Conservation (phyloP, 1,140 invertebrate species). For the Aleiodes sp. region DNA sequence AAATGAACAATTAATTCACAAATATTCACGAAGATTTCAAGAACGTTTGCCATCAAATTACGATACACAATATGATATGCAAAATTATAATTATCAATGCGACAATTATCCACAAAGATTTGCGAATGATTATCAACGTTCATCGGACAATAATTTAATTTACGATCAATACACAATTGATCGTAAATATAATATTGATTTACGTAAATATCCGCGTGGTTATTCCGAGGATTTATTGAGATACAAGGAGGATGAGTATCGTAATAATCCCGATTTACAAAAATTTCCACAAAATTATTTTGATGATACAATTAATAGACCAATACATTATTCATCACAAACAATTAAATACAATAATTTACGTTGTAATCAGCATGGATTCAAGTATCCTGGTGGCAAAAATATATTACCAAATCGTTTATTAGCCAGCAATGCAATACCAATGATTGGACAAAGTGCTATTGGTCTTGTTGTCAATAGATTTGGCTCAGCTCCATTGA, state of each 20-base stretch:
- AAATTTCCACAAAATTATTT: conserved; percentile 58
- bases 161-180: conserved; percentile 48
- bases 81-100: conserved; percentile 53
- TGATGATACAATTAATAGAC: conserved; percentile 52
- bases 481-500: conserved; percentile 57
- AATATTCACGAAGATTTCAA: conserved; percentile 41
- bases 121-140: conserved; percentile 58
- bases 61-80: conserved; percentile 46
- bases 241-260: conserved; percentile 38
- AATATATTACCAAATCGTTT: conserved; percentile 50
- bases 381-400: conserved; percentile 50
- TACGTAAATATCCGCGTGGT: conserved; percentile 57
- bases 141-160: conserved; percentile 56
- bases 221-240: conserved; percentile 51
- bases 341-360: conserved; percentile 55
- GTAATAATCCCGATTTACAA: conserved; percentile 49
- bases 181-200: conserved; percentile 50
- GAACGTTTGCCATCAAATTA: conserved; percentile 45
- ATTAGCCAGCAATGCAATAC: conserved; percentile 50
- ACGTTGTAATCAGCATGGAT: conserved; percentile 49
- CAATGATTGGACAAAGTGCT: conserved; percentile 58
- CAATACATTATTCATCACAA: conserved; percentile 43
- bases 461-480: conserved; percentile 59
- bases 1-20: conserved; percentile 44
- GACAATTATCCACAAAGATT: conserved; percentile 54